Percentiles rank a stretch among this genome's conserved stretches.
phyloP scores from a whole-genome alignment of 1,140 invertebrate species.

The Pseudomyrmex flavicornis region DNA sequence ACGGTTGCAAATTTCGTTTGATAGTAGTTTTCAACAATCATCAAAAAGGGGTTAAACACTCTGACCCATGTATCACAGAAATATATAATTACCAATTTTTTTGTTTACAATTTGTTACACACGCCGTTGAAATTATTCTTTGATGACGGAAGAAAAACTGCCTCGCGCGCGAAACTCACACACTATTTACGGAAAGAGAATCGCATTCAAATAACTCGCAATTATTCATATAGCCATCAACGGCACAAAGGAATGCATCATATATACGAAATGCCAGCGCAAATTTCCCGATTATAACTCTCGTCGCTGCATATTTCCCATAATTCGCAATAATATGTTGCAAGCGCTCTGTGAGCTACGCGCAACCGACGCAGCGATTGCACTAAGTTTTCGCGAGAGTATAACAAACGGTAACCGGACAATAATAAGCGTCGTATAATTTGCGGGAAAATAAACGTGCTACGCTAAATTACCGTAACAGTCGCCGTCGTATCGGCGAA shows the following conservation, averaged over 20 bases:
- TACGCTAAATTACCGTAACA: slow-evolving; percentile 63
- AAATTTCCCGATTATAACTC: slow-evolving; percentile 45
- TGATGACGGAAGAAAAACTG: slow-evolving; percentile 9
- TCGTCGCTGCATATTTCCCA: slow-evolving; percentile 5
- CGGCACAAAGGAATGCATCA: slow-evolving; percentile 49
- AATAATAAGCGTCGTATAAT: slow-evolving; percentile 54
- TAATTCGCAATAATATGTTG: slow-evolving; percentile 44
- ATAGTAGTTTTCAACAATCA: no score
- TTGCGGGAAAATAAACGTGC: slow-evolving; percentile 15
- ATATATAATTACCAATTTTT: no score
- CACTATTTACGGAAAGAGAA: slow-evolving; percentile 11
- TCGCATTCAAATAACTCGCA: slow-evolving; percentile 23
- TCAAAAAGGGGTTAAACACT: no score
- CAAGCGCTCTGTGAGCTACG: neutral
- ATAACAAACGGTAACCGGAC: slow-evolving; percentile 40
- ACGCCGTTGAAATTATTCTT: no score
- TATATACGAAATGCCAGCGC: slow-evolving; percentile 3
- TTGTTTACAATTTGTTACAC: neutral
- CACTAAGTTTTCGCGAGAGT: slow-evolving; percentile 43
- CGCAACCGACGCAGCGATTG: neutral
- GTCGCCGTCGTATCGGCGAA: slow-evolving; percentile 54
- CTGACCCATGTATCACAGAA: no score
- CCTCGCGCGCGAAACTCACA: neutral
- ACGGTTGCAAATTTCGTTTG: no score
- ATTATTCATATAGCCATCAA: slow-evolving; percentile 47